These are phyloP conservation scores for Nymphalis polychloros DNA, from an alignment of 2,888 invertebrate species.

Conservation along the genomic window DNA sequence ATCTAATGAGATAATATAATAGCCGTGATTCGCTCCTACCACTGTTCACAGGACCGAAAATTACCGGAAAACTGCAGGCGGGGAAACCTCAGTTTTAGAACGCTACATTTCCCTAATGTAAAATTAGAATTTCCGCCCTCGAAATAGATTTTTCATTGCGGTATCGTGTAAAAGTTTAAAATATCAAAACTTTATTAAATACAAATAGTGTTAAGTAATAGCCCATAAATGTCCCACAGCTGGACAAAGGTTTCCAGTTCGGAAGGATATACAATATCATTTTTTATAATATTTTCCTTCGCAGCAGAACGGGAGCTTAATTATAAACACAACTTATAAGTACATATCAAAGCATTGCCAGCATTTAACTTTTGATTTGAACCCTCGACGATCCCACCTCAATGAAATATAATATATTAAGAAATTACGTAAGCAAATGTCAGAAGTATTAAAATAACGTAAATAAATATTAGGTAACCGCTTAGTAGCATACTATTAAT, in stretches of 20 bases:
- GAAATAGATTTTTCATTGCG: constrained; percentile 45
- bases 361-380: too few relatives aligned
- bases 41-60: constrained; percentile 70
- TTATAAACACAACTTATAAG: too few relatives aligned
- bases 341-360: too few relatives aligned
- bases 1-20: constrained; percentile 81
- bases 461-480: not conserved
- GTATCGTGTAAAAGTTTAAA: constrained; percentile 26
- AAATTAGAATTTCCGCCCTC: constrained; percentile 46
- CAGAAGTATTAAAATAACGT: too few relatives aligned
- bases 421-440: not conserved
- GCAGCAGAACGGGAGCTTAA: too few relatives aligned
- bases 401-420: too few relatives aligned
- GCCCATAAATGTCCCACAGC: too few relatives aligned
- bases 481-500: constrained; percentile 25
- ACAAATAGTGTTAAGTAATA: too few relatives aligned
- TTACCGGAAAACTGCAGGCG: constrained; percentile 74
- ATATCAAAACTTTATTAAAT: constrained; percentile 13
- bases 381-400: too few relatives aligned
- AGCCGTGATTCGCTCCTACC: constrained; percentile 73
- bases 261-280: too few relatives aligned
- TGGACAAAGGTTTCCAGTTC: too few relatives aligned
- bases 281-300: too few relatives aligned
- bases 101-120: constrained; percentile 50
- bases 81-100: constrained; percentile 51